Base-by-base conservation (phyloP, 2,888 invertebrate genomes). In the Drosophila meridiana region DNA sequence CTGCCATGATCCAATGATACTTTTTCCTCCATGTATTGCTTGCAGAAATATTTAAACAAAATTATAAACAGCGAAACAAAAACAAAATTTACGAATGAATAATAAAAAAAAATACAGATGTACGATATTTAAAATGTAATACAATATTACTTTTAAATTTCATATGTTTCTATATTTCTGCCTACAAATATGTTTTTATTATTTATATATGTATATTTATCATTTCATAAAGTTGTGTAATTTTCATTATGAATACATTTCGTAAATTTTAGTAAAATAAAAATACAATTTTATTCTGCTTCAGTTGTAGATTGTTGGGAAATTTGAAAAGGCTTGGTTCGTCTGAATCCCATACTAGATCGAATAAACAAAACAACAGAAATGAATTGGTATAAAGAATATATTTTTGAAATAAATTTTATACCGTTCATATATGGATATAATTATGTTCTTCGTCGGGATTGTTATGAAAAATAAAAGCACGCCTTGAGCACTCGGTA, bases 391-490 rank as follows among this genome's bases (percentile, higher is more conserved):
- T 6, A 20, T 62, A n/a, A 26, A 14, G 13, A n/a, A 26, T 11
- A 32, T 42, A 30, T 11, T 4, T 11, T 4, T 26, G 2, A 7
- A 34, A 11, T 36, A 2, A 7, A 7, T 13, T 43, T 4, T 2
- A 28, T 61, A 84, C 87, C 75, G 59, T 9, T 76, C 62, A 36
- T 52, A 71, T 13, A 87, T 50, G 6, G 73, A 20, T 4, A 43
- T 66, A 3, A 73, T 59, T 4, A 80, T 72, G 7, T 72, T 74
- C 0, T 56, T 66, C 43, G 70, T 81, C n/a, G 80, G n/a, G 3
- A 84, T 76, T 4, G 76, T 78, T 5, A 81, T 14, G 2, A 78
- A 47, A 60, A 82, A 80, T 34, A 84, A 66, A 7, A 82, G 58
- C 4, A 87, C 34, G 26, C 83, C 87, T 50, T 80, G 80, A 7